These are phyloP conservation scores for Tenthredo distinguenda DNA, from an alignment of 2,888 invertebrate species.

Conservation along the genomic window DNA sequence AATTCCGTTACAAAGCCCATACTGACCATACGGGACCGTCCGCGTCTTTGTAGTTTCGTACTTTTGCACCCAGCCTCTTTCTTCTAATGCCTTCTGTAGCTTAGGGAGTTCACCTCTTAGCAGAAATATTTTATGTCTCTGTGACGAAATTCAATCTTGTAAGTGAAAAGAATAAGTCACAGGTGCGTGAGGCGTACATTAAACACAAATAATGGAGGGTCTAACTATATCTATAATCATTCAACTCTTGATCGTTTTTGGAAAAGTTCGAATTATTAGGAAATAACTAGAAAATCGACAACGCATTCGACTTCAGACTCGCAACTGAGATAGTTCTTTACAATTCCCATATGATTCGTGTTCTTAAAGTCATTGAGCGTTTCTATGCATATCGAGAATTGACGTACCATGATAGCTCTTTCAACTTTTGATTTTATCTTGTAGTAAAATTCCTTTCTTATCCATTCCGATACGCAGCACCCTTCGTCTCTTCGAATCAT, in stretches of 20 bases:
- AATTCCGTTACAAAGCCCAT: not conserved
- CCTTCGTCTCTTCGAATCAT: conserved; percentile 55
- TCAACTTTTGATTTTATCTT: conserved; percentile 67
- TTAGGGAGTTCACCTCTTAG: conserved; percentile 73
- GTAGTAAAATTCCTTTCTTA: conserved; percentile 63
- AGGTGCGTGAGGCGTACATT: not conserved
- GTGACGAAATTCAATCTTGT: conserved; percentile 37
- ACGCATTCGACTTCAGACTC: not conserved
- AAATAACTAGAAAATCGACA: not conserved
- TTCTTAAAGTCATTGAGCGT: not conserved
- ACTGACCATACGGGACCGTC: conserved; percentile 71
- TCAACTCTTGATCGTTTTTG: not conserved
- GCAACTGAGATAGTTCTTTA: not conserved
- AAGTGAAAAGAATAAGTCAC: not conserved
- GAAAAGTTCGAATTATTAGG: not conserved
- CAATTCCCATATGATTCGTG: not conserved
- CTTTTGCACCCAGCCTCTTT: conserved; percentile 73
- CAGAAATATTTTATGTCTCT: conserved; percentile 72
- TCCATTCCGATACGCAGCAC: conserved; percentile 59
- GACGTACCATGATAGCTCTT: conserved; percentile 66
- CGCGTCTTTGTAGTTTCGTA: conserved; percentile 72
- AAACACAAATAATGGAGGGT: not conserved
- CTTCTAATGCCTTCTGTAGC: conserved; percentile 69
- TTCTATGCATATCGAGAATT: not conserved
- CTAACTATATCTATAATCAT: not conserved